phyloP scores from a whole-genome alignment of 2,888 invertebrate species.

The Agrochola lychnidis region DNA sequence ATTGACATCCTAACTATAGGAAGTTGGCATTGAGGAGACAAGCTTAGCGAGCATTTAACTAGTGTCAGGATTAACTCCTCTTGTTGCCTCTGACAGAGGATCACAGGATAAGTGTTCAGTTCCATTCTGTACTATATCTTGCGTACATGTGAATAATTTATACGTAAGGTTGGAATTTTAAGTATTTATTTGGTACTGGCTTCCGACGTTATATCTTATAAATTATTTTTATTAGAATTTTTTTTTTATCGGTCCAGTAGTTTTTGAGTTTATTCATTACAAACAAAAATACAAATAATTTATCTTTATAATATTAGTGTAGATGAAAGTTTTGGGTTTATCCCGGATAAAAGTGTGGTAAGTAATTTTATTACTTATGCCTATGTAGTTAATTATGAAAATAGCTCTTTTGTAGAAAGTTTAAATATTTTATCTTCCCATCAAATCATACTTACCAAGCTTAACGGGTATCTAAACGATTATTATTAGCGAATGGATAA shows the following conservation, averaged over 20 bases:
- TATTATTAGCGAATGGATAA: constrained; percentile 42
- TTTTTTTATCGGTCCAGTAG: no score
- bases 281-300: no score
- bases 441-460: constrained; percentile 15
- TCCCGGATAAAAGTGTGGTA: background rate
- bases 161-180: background rate
- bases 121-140: constrained; percentile 27
- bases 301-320: no score
- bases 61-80: constrained; percentile 46
- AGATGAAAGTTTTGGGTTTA: background rate
- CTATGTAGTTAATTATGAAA: background rate
- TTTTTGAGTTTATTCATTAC: no score
- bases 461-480: constrained; percentile 18
- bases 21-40: constrained; percentile 36
- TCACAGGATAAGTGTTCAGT: constrained; percentile 51
- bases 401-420: background rate
- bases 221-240: no score
- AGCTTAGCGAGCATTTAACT: constrained; percentile 41
- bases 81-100: constrained; percentile 43
- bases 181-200: background rate
- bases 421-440: constrained; percentile 10
- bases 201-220: no score
- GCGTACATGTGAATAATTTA: constrained; percentile 27
- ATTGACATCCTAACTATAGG: background rate
- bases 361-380: background rate